Base-by-base conservation (phyloP, 2,113 vertebrate genomes). In the Pampusana beccarii region DNA sequence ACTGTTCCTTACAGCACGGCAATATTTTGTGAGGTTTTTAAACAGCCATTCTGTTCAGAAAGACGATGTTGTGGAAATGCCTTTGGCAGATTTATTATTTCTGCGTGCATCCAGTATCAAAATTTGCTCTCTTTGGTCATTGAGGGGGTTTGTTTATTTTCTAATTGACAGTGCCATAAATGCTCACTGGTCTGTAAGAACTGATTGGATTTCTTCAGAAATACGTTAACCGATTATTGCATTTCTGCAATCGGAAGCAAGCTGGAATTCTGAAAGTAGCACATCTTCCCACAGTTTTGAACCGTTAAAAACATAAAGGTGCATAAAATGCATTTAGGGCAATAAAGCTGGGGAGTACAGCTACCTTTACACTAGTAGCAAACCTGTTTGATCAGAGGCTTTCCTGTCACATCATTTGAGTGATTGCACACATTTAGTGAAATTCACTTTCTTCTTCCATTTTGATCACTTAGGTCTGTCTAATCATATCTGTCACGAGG, bases 121-220 rank as follows among this genome's bases (percentile, higher is more conserved):
- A 88, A 60, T 86, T 93, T 86, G 42, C 60, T 46, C 58, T 66
- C 23, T 77, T 92, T 2, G 1, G 60, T 81, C 53, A 51, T 60
- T 77, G 56, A 77, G 64, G 28, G 67, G 21, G 80, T 91, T 74
- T 75, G 57, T 66, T 95, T 95, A 33, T 91, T 93, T 92, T 82
- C 44, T 57, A 69, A 60, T 50, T 92, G 85, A n/a, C 51, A 11
- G 62, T 56, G 60, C 60, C 42, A 42, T 90, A 81, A 96, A 86
- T 1, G 3, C 64, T 79, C 61, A 56, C 56, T 61, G 67, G 71
- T 56, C 66, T 88, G 51, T 71, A 86, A 78, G 90, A 71, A 74
- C 48, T 71, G 65, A 64, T 11, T 48, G 57, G 48, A 34, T 93
- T 86, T 87, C 36, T 92, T 48, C 34, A 58, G 85, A 82, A 87